A percentile compares a stretch with the other conserved stretches of the same genome.
Conservation (phyloP, 2,797 vertebrate genomes). For the Notamacropus eugenii region DNA sequence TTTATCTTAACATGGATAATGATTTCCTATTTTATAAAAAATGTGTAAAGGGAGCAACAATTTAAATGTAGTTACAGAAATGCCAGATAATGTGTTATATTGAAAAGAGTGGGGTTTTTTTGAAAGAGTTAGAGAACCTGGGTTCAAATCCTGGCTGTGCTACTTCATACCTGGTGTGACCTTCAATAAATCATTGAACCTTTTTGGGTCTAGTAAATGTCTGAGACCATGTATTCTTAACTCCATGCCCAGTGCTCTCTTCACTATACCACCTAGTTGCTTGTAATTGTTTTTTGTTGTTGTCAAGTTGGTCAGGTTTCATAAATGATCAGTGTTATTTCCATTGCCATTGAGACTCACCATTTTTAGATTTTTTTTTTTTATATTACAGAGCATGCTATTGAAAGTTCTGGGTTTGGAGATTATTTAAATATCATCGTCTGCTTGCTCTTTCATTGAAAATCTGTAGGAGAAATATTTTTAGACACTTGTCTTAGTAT, state of each 20-base stretch:
- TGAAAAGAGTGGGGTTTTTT: neutral
- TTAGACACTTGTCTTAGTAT: slow-evolving; percentile 43
- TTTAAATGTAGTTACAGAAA: neutral
- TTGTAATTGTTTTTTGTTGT: slow-evolving; percentile 53
- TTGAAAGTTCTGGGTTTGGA: slow-evolving; percentile 49
- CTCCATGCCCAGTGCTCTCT: neutral
- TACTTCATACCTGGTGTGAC: neutral
- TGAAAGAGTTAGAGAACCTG: neutral
- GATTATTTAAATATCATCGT: slow-evolving; percentile 41
- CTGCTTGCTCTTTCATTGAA: slow-evolving; percentile 18
- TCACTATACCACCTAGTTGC: neutral
- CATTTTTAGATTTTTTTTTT: slow-evolving; percentile 38
- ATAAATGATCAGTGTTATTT: slow-evolving; percentile 39
- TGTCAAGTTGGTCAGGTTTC: slow-evolving; percentile 40
- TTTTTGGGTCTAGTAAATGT: neutral
- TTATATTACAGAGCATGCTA: slow-evolving; percentile 8
- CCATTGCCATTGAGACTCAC: slow-evolving; percentile 37
- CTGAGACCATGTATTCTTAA: neutral
- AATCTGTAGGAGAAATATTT: slow-evolving; percentile 51
- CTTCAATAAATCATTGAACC: neutral
- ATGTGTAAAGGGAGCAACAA: neutral
- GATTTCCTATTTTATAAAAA: neutral
- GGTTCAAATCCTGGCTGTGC: neutral
- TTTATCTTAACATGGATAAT: slow-evolving; percentile 14
- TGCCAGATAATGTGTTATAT: neutral